Base-by-base conservation (phyloP, 2,888 invertebrate genomes). In the Dioctria linearis region DNA sequence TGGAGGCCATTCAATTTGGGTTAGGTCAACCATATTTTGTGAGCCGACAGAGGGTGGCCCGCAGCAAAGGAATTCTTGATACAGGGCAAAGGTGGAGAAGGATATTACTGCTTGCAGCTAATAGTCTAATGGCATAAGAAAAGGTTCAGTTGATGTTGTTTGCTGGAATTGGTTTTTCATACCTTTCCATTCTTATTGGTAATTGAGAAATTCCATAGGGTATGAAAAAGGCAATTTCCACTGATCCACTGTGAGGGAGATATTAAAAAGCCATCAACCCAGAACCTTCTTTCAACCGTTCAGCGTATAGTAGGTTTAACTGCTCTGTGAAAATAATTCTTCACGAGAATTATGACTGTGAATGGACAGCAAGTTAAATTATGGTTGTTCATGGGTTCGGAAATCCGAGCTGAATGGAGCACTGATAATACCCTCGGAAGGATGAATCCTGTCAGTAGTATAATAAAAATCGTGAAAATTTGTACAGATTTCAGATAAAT, bases 1-100 rank as follows among this genome's bases (percentile, higher is more conserved):
- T 76, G 76, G 76, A 43, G 76, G 76, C 76, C 76, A 76, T 76
- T 76, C 76, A 76, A 76, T 76, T 76, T 76, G 76, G 76, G 76
- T 76, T 63, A 76, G 76, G 76, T 76, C 76, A 63, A 63, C 76
- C 76, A 76, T 76, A 76, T 63, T 76, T 76, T 76, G 76, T 57
- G 63, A 63, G 63, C 76, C 63, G 63, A 49, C 76, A 76, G 76
- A 63, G 40, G 73, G 73, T 42, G 54, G 57, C 73, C 59, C 40
- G 54, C 5, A 42, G 59, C 57, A 42, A 73, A 73, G 42, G 73
- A 73, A 73, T 73, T 73, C 57, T 42, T 42, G 57, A 11, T 39
- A 51, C 49, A 51, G 69, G 25, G 25, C 25, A 49, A 42, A 13
- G 37, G 73, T 37, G 13, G n/a, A 40, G 40, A 9, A 73, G 43